Evolutionary conservation across 1,140 invertebrate species (phyloP), one percentile per base, ranked within the genome.

Genomic region (Drosophila repleta): DNA sequence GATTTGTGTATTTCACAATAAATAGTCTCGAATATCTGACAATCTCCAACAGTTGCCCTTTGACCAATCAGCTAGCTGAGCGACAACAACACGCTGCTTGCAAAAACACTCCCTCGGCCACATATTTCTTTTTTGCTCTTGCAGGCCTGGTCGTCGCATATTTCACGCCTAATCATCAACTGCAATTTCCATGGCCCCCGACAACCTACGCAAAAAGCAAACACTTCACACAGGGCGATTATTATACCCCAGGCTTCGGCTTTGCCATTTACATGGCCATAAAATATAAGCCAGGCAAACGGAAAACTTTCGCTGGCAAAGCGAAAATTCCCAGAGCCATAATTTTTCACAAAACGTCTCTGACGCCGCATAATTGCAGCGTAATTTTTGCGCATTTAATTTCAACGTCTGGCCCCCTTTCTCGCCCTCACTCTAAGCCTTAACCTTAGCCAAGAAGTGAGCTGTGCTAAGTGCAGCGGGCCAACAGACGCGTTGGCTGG

Each of bases 281-380:
- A 82, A 82, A 81, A 76, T 73, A 77, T 74, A 68, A 62, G 68
- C 62, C 43, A 56, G 58, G 37, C 53, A 29, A 24, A 55, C 46
- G 68, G 46, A 39, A 76, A 74, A 82, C 79, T 81, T 81, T 81
- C 79, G 74, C 79, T 79, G 57, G 48, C 55, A 45, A 41, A 52
- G 62, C 68, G 55, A 70, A 76, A 73, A 82, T 78, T 83, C 79
- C 79, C 79, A 78, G 55, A 78, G 79, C 79, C 74, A 83, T 83
- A 82, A 83, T 83, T 82, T 76, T 68, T 83, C 72, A 76, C 60
- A 64, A 67, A 61, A 78, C 79, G 70, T 83, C 79, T 78, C 79
- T 81, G 62, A 83, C 79, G 79, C 79, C 79, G 79, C 79, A 83
- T 83, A 83, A 83, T 83, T 83, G 79, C 79, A 83, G 72, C 79